These are phyloP conservation scores for Heterodera schachtii DNA, from an alignment of 1,140 invertebrate genomes.

Conservation along the genomic window DNA sequence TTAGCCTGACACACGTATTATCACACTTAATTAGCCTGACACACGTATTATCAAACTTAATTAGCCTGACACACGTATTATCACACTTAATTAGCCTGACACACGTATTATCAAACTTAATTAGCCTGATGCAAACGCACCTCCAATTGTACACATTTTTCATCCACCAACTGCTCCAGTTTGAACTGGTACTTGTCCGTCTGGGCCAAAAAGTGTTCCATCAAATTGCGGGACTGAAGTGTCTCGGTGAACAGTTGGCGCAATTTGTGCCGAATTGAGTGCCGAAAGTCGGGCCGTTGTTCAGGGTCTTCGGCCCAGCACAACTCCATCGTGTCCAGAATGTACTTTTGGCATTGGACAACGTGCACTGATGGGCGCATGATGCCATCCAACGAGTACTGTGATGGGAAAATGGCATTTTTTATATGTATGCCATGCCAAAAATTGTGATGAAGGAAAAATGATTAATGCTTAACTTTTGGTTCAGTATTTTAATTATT, in stretches of 20 bases:
- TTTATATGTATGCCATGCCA: no score
- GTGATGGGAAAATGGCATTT: no score
- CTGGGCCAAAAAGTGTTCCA: conserved; percentile 68
- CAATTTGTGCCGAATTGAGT: conserved; percentile 55
- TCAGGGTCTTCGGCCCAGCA: conserved; percentile 68
- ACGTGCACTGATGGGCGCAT: conserved; percentile 40
- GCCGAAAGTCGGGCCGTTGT: conserved; percentile 66
- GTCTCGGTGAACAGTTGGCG: conserved; percentile 58
- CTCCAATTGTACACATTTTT: conserved; percentile 85
- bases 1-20: no score
- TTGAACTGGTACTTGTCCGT: conserved; percentile 82
- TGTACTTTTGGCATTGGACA: conserved; percentile 56
- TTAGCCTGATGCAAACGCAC: no score
- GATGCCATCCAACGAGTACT: not conserved
- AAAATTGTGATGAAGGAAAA: no score
- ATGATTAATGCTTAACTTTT: no score
- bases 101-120: no score
- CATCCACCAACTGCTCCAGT: conserved; percentile 83
- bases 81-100: no score
- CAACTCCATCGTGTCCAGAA: conserved; percentile 60
- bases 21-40: no score
- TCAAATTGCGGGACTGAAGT: conserved; percentile 77
- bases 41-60: no score
- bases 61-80: no score
- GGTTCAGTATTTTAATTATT: no score